Evolutionary conservation across 1,140 invertebrate genomes (phyloP).

Genomic region (Macrocentrus cingulum): DNA sequence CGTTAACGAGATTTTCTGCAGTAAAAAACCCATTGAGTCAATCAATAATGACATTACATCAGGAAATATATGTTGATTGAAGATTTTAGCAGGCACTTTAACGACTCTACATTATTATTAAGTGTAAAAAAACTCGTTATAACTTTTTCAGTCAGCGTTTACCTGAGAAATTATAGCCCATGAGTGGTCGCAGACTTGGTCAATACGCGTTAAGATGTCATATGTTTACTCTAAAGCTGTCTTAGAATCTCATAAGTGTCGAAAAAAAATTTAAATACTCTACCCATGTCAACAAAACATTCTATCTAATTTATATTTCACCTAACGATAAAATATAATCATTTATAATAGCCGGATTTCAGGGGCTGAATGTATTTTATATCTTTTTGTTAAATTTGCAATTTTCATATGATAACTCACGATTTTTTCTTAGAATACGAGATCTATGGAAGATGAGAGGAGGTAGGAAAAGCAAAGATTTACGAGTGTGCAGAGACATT

Average conservation of each 20-base stretch:
- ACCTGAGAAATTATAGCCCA: slow-evolving; percentile 33
- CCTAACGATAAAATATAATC: too few species aligned
- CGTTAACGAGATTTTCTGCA: too few species aligned
- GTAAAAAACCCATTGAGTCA: too few species aligned
- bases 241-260: slow-evolving; percentile 35
- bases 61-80: slow-evolving; percentile 4
- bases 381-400: too few species aligned
- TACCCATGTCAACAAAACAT: too few species aligned
- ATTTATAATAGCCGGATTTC: too few species aligned
- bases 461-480: slow-evolving; percentile 39
- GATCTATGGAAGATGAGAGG: slow-evolving; percentile 22
- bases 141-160: slow-evolving; percentile 30
- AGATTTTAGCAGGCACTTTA: slow-evolving; percentile 3
- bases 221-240: slow-evolving; percentile 8
- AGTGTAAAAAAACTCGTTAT: neutral
- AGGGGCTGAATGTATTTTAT: too few species aligned
- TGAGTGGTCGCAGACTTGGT: slow-evolving; percentile 30
- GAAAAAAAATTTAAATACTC: too few species aligned
- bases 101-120: neutral
- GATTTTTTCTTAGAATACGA: slow-evolving; percentile 28
- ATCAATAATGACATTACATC: slow-evolving; percentile 4
- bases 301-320: too few species aligned
- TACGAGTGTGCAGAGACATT: slow-evolving; percentile 48
- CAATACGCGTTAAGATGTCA: slow-evolving; percentile 39
- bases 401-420: too few species aligned